These are phyloP conservation scores for Falco biarmicus DNA, from an alignment of 2,797 vertebrate genomes.

Conservation along the genomic window DNA sequence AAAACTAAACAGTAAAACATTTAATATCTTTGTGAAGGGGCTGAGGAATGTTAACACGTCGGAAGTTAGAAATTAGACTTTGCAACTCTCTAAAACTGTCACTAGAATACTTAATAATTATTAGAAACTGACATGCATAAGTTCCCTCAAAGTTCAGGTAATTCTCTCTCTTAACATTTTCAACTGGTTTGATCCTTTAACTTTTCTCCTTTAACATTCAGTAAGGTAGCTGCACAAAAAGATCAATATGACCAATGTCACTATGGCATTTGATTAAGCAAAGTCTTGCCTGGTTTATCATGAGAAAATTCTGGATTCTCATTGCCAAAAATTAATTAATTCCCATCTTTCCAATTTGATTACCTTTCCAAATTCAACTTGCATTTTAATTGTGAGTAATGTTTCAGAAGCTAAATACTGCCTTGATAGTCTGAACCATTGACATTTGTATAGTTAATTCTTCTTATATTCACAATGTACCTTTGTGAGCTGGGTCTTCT, in stretches of 20 bases:
- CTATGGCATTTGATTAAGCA: slow-evolving; percentile 30
- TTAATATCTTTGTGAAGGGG: neutral
- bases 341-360: slow-evolving; percentile 43
- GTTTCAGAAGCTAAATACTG: neutral
- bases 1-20: neutral
- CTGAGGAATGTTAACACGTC: neutral
- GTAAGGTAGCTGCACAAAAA: neutral
- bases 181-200: slow-evolving; percentile 1
- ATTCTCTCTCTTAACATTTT: neutral
- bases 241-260: slow-evolving; percentile 24
- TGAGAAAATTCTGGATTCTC: slow-evolving; percentile 19
- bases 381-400: slow-evolving; percentile 17
- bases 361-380: slow-evolving; percentile 20
- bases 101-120: neutral
- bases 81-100: neutral
- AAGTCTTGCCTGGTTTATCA: slow-evolving; percentile 34
- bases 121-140: neutral
- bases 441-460: neutral
- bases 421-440: neutral
- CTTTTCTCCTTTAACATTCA: neutral
- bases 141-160: neutral
- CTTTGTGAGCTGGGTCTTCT: neutral
- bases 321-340: slow-evolving; percentile 37
- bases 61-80: neutral
- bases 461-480: neutral